Evolutionary conservation across 1,140 invertebrate genomes (phyloP), one percentile per base, ranked within the genome.

Genomic region (Ectropis grisescens): DNA sequence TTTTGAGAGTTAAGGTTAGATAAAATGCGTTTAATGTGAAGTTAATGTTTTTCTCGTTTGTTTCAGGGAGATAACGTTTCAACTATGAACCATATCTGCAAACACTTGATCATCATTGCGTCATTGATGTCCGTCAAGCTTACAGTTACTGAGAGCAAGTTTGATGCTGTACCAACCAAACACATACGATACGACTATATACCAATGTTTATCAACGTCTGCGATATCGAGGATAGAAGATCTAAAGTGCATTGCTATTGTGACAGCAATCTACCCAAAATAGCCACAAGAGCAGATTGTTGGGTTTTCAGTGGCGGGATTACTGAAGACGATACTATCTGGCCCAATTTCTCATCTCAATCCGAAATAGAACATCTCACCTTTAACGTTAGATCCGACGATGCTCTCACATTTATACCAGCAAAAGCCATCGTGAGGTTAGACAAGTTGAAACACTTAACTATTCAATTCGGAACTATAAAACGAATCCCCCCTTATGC

Each of bases 291-390:
- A 42, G 81, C 81, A 0, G 85, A 84, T 48, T 91, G 87, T 49
- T 84, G 87, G 82, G 81, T 92, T 3, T 89, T 92, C 58, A 86
- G 85, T 14, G 82, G 84, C 33, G 85, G 85, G 8, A 71, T 90
- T 29, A 81, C 84, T 0, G 82, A 82, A 32, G 86, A 88, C 30
- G 87, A 91, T 51, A 82, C 85, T 0, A 85, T 89, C 13, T 93
- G 91, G 91, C 82, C 78, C 1, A 84, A 86, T 39, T 92, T 93
- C 67, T 82, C 82, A 16, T 88, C 88, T 2, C 91, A 93, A 67
- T 85, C 85, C 5, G 82, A 87, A 29, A 55, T 93, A 33, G 82
- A 86, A 44, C 86, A 89, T 45, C 69, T 93, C 9, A 87, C 85
- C 45, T 88, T 93, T 40, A 87, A 88, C 41, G 85, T 91, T 0